Evolutionary conservation across 2,888 invertebrate genomes (phyloP), one percentile per base, ranked within the genome.

Genomic region (Drosophila paucipuncta): DNA sequence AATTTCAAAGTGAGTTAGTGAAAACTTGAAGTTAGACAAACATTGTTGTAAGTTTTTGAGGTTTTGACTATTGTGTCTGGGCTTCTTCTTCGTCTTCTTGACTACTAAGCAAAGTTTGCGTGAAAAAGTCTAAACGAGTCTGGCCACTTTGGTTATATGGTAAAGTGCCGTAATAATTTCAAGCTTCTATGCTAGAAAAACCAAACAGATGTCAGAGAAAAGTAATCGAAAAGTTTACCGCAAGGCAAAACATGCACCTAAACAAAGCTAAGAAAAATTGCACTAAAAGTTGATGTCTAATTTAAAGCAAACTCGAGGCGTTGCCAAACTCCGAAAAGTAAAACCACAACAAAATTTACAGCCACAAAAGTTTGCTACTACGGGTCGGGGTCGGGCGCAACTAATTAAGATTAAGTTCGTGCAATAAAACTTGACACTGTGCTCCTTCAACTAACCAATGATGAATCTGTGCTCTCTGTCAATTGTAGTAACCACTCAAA

Each of bases 261-360:
- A 31, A 31, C 72, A 49, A 61, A 73, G 66, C 71, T 30, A 81
- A 81, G 82, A 80, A 85, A 86, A 89, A 84, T 89, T 79, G 68
- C 68, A 84, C 69, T 61, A 68, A 80, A 82, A 78, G 74, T 86
- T 82, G 86, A 76, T 75, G 79, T 83, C 85, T 81, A 86, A 86
- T 90, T 86, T 86, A 78, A 81, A 90, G 71, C 67, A 88, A 85
- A 85, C 81, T 67, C 62, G 61, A 63, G 71, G 60, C 75, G 65
- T 47, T 70, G 74, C 72, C 69, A 72, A 11, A 55, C 55, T 28
- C 55, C 0, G 11, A 55, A 33, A 57, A 77, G 77, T 59, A 66
- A 67, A 76, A 71, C 83, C 85, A 63, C 90, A 85, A 85, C 83
- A 75, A 81, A 85, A 90, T 88, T 79, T 88, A 63, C 83, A 88